Evolutionary conservation across 2,888 invertebrate genomes (phyloP).

Genomic region (Mechanitis mazaeus): DNA sequence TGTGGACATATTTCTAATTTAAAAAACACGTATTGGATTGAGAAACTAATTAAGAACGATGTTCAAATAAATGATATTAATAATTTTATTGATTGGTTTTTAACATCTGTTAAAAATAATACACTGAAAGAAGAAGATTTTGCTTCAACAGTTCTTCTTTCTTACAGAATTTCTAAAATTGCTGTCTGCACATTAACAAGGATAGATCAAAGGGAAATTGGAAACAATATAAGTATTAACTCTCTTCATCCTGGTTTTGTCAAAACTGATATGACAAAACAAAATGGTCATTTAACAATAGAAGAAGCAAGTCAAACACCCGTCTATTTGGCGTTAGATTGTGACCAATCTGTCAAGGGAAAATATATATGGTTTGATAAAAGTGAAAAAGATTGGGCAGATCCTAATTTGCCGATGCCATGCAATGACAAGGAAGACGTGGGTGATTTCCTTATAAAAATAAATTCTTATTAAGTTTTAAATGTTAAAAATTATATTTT

Average conservation of each 20-base stretch:
- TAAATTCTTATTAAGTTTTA: background rate
- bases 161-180: constrained; percentile 35
- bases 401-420: background rate
- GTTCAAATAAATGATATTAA: constrained; percentile 32
- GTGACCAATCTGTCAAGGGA: constrained; percentile 35
- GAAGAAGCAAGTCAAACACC: constrained; percentile 31
- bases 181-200: constrained; percentile 34
- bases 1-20: constrained; percentile 37
- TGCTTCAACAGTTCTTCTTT: constrained; percentile 25
- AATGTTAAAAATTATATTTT: too few species aligned
- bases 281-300: constrained; percentile 28
- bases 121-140: constrained; percentile 34
- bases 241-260: constrained; percentile 37
- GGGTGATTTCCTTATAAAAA: background rate
- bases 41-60: constrained; percentile 29
- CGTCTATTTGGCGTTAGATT: constrained; percentile 35
- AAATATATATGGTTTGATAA: constrained; percentile 35
- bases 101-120: constrained; percentile 32
- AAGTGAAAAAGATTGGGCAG: background rate
- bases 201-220: constrained; percentile 31
- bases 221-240: constrained; percentile 33
- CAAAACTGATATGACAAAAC: constrained; percentile 33
- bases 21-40: constrained; percentile 34
- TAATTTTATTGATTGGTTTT: constrained; percentile 36
- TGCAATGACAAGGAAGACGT: background rate